Base-by-base conservation (phyloP, 2,888 invertebrate species). In the Diplazon laetatorius region DNA sequence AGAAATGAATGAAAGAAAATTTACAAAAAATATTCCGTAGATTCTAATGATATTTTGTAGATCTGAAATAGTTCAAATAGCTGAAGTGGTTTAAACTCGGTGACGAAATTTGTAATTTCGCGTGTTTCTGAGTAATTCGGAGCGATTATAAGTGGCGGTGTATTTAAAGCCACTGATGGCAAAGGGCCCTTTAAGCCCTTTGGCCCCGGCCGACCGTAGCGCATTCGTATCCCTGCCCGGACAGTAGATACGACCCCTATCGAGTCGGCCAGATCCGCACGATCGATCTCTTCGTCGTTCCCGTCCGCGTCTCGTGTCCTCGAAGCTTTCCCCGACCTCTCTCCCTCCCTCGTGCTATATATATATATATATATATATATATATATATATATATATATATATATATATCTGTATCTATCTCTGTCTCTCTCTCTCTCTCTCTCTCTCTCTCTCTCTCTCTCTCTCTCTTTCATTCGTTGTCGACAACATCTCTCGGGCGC, bases 281-380 rank as follows among this genome's bases (percentile, higher is more conserved):
- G 57, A 75, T 75, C 75, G 75, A 75, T 75, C 75, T 63, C 62
- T 25, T 25, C 62, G 65, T 65, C 65, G 42, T 70, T 69, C 30
- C 30, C 30, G 6, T 30, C 30, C 30, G 30, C 30, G n/a, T 30
- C 30, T 30, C 30, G 30, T 59, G 48, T 60, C 60, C 44, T 62
- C 20, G 62, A 30, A 42, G 62, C 16, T 6, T 25, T 44, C 22
- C 44, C 60, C 14, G 22, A 55, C n/a, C 59, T 48, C 57, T 63
- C 22, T 39, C 48, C 12, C 55, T 44, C 35, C 22, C 30, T 30
- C 30, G 30, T 30, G n/a, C n/a, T n/a, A n/a, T n/a, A n/a, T n/a
- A n/a, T n/a, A n/a, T n/a, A n/a, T n/a, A n/a, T n/a, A n/a, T n/a
- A n/a, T n/a, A n/a, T n/a, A n/a, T n/a, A n/a, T n/a, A n/a, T n/a